Base-by-base conservation (phyloP, 2,113 vertebrate species). In the Leucosticte australis region DNA sequence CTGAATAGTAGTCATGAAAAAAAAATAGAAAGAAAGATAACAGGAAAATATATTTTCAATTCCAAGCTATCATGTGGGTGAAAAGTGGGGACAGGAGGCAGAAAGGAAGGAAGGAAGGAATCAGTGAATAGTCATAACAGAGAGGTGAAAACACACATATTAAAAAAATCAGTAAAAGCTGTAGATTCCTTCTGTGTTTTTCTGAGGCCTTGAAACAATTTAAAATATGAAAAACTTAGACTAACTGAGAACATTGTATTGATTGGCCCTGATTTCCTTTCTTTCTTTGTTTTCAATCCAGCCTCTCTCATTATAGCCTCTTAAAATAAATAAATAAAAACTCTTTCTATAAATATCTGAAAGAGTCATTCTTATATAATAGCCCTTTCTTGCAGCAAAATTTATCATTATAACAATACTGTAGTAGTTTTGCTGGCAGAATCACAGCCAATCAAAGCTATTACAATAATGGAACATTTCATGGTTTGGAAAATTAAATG, bases 401-500 rank as follows among this genome's bases (percentile, higher is more conserved):
- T 93, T 92, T 91, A 90, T 94, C 87, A 81, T 93, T 93, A 67
- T 92, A 90, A 93, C 89, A 95, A 97, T 97, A 85, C 89, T 70
- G 89, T 94, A 83, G 59, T 97, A 97, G 91, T 95, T 97, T 96
- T 71, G 33, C 75, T 95, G 94, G 94, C 83, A 75, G 89, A 78
- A 67, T 87, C 44, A 80, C 44, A 90, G 79, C 87, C 91, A 94
- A 68, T 92, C 83, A 93, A 95, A 96, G 93, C 94, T 87, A 91
- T 95, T 95, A 95, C 76, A 95, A 68, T 97, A 97, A 95, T 76
- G 90, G 95, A 96, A 92, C 82, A 67, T 96, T 97, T 94, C 92
- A 94, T 85, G 93, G 87, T 77, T 87, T 84, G 91, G 95, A 94
- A 96, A 97, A 92, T 97, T 94, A 96, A 92, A 85, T 93, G 92